Percentiles rank a stretch among this genome's conserved stretches.
These are phyloP conservation scores for Aegithalos caudatus DNA, from an alignment of 2,113 vertebrate genomes.

Conservation along the genomic window DNA sequence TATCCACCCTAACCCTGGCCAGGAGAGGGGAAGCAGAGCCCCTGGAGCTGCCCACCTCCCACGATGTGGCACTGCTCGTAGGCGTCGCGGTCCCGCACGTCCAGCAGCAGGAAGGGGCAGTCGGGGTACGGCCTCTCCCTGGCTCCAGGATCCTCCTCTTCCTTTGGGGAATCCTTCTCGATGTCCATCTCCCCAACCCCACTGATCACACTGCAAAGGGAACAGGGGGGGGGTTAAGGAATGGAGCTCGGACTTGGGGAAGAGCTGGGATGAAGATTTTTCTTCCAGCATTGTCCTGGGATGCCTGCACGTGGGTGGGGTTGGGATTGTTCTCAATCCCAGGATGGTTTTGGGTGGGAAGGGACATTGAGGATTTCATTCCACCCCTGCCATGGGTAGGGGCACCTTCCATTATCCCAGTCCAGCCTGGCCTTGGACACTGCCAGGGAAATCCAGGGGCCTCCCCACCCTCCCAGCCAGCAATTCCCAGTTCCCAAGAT, in stretches of 20 bases:
- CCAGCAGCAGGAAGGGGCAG: constrained; percentile 93
- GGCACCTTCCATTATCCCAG: background rate
- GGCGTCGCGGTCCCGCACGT: constrained; percentile 84
- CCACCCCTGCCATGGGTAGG: background rate
- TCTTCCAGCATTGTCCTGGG: rapidly evolving
- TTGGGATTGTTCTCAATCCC: background rate
- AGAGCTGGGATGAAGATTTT: background rate
- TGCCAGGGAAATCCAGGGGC: background rate
- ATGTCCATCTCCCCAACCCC: constrained; percentile 91
- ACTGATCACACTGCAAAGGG: constrained; percentile 82
- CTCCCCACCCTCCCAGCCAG: background rate
- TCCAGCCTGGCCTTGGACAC: background rate
- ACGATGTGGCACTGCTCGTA: constrained; percentile 89
- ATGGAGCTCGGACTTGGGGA: background rate
- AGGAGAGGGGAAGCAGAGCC: too few species aligned
- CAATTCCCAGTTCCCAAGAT: background rate
- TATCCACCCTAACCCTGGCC: too few species aligned
- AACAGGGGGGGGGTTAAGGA: background rate
- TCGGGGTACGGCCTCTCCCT: constrained; percentile 82
- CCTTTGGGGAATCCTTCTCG: constrained; percentile 68
- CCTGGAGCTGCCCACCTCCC: constrained; percentile 74
- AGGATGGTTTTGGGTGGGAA: background rate
- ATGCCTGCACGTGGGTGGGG: rapidly evolving
- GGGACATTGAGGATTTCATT: background rate
- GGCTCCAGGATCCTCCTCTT: background rate